Evolutionary conservation across 2,113 vertebrate genomes (phyloP), one percentile per base, ranked within the genome.

Genomic region (Chaetodon trifascialis): DNA sequence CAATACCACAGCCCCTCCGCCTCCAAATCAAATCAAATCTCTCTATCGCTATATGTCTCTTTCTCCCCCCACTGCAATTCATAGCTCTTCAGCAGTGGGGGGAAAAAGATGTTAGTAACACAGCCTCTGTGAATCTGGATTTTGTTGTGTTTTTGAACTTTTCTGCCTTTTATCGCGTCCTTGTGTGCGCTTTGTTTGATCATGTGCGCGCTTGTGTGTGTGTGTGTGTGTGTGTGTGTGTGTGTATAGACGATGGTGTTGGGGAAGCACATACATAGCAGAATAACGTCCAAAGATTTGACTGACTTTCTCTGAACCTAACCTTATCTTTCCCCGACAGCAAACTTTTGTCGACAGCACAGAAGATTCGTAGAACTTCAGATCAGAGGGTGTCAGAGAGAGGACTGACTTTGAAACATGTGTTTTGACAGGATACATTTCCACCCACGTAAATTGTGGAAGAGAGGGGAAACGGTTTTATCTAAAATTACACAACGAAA

Each of bases 361-460:
- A 47, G 59, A 89, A 80, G 77, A 90, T 89, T 87, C 76, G 36
- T 81, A 86, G 74, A 91, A 93, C 91, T 90, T 82, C 49, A 93
- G 88, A 95, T 94, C 91, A 93, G 76, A 92, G 87, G 60, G 79
- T 56, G 77, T 92, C 89, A 91, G 79, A 68, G 46, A 86, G 76
- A 84, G 68, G 85, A 80, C 85, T 83, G 90, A 85, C 83, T 93
- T 90, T 94, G 88, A 94, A 89, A 91, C 87, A 74, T 85, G 64
- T 89, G 84, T 90, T 92, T 88, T 91, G 89, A 93, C 92, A 88
- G 79, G 76, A 88, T 91, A 68, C 76, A 79, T 91, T 90, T 89
- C 71, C 68, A 70, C 72, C 62, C 65, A 74, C 46, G 66, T 68
- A 76, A 92, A 87, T 80, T 73, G 79, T 54, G 19, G 60, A 74